Evolutionary conservation across 2,888 invertebrate species (phyloP).

Genomic region (Hydrotaea diabolus): DNA sequence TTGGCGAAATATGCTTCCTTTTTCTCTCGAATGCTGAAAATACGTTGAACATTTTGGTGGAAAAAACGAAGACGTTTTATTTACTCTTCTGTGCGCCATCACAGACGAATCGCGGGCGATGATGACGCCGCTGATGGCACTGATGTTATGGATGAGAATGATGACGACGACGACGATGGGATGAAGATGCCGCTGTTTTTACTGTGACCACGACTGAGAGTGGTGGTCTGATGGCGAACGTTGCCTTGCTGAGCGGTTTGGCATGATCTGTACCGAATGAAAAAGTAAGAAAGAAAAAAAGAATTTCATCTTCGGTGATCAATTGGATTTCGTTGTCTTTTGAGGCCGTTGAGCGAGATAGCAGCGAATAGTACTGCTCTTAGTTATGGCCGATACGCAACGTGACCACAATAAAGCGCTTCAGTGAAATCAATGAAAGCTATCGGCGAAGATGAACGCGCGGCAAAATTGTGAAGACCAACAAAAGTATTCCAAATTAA

Average conservation of each 20-base stretch:
- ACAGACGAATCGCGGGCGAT: background rate
- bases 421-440: constrained; percentile 61
- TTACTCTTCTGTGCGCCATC: constrained; percentile 18
- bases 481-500: constrained; percentile 53
- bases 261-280: background rate
- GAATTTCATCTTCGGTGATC: constrained; percentile 45
- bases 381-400: constrained; percentile 56
- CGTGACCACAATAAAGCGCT: constrained; percentile 44
- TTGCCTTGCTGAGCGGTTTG: background rate
- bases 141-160: background rate
- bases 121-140: constrained; percentile 7
- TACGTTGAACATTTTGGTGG: background rate
- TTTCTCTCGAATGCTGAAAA: background rate
- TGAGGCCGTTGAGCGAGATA: constrained; percentile 6
- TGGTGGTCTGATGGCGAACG: constrained; percentile 9
- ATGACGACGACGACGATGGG: background rate
- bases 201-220: background rate
- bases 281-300: background rate
- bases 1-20: background rate
- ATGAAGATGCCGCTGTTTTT: too few species aligned
- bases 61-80: constrained; percentile 12
- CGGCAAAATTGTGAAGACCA: constrained; percentile 48
- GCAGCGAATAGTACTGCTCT: constrained; percentile 16
- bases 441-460: constrained; percentile 59
- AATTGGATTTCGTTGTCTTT: constrained; percentile 29